Base-by-base conservation (phyloP, 2,797 vertebrate genomes). In the Xiphorhynchus erythropygius region DNA sequence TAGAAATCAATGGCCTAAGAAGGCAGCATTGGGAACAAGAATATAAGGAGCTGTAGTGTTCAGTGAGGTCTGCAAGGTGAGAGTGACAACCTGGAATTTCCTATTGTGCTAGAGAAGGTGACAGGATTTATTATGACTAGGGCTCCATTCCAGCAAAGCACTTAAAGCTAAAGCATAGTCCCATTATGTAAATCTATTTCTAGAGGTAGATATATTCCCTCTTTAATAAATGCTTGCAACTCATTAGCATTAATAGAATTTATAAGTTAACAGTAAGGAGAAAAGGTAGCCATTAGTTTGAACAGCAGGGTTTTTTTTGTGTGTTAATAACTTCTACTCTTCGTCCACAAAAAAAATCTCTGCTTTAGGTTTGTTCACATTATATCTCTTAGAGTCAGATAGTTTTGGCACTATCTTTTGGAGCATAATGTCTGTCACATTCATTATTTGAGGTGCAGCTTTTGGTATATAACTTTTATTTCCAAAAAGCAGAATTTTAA, bases 121-220 rank as follows among this genome's bases (percentile, higher is more conserved):
- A 39, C 60, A 59, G 32, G 18, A 47, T 79, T 91, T 95, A 63
- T 91, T 95, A 63, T 79, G 57, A 63, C 52, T 82, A 60, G 64
- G 70, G 56, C 63, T 76, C 17, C 10, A 22, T 90, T 84, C 41
- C 88, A 87, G 18, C 17, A 60, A 85, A 42, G 18, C 84, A 82
- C 77, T 77, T 88, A 88, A 77, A 62, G 33, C 62, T 42, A 35
- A 82, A 79, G 44, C 21, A 44, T 24, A 55, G 63, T 82, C 8
- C 47, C 15, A 35, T 95, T 93, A 87, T 30, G 82, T 70, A 93
- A 79, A 87, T 90, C 52, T 91, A 28, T 84, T 76, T 86, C n/a
- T 79, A 74, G 50, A 79, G 37, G 32, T 63, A 59, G 53, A 55
- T 75, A 24, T 25, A 63, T 39, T 81, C 18, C 42, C 17, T 84